Evolutionary conservation across 2,888 invertebrate genomes (phyloP).

Genomic region (Callyntrura guangdongensis): DNA sequence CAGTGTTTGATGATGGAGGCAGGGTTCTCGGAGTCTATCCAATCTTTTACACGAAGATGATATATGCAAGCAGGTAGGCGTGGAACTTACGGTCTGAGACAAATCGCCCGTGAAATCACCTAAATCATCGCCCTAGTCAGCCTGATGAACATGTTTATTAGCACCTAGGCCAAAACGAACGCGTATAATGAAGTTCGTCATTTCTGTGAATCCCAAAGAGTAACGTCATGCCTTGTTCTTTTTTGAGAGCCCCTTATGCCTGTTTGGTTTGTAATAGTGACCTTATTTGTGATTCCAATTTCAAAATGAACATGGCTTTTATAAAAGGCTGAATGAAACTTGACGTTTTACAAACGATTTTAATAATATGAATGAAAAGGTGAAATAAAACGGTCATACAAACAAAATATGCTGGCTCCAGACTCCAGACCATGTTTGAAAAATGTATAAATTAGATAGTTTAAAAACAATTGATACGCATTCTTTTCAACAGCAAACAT

Average conservation of each 20-base stretch:
- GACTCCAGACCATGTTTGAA: background rate
- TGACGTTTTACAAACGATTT: conserved; percentile 19
- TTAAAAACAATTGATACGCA: conserved; percentile 6
- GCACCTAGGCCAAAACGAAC: conserved; percentile 80
- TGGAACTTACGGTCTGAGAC: conserved; percentile 82
- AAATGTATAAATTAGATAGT: background rate
- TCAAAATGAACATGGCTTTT: conserved; percentile 29
- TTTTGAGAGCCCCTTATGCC: background rate
- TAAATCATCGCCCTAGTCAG: conserved; percentile 83
- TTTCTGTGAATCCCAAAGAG: background rate
- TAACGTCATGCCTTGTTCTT: background rate
- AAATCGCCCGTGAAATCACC: conserved; percentile 84
- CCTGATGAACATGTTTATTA: conserved; percentile 85
- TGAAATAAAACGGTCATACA: conserved; percentile 1
- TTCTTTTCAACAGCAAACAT: background rate
- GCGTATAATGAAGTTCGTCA: conserved; percentile 68
- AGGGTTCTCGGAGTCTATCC: conserved; percentile 77
- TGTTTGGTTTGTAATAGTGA: conserved; percentile 43
- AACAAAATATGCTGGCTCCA: conserved; percentile 14
- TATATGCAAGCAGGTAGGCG: conserved; percentile 80
- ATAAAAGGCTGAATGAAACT: conserved; percentile 40
- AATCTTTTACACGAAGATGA: conserved; percentile 74
- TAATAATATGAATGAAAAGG: conserved; percentile 11
- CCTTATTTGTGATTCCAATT: conserved; percentile 64
- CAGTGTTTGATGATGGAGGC: conserved; percentile 80